Conservation (phyloP, 2,888 invertebrate genomes). For the Drosophila kanekoi region DNA sequence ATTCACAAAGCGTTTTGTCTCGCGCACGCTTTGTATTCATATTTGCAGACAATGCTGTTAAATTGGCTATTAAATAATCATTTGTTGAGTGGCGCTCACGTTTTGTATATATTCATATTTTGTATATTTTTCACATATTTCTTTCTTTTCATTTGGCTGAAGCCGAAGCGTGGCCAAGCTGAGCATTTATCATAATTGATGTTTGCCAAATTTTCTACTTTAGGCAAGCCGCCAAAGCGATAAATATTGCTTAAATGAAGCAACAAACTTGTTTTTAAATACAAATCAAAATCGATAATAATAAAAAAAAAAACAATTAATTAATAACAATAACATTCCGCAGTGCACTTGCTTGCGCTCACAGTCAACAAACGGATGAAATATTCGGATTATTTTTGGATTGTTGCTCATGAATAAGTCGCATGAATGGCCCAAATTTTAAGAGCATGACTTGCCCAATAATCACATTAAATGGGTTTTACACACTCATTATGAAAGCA, state of each 20-base stretch:
- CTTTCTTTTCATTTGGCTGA: slow-evolving; percentile 32
- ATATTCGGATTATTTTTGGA: slow-evolving; percentile 19
- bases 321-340: slow-evolving; percentile 31
- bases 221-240: slow-evolving; percentile 1
- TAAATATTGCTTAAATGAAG: slow-evolving; percentile 36
- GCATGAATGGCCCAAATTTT: slow-evolving; percentile 32
- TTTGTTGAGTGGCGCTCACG: slow-evolving; percentile 59
- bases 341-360: slow-evolving; percentile 50
- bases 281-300: neutral
- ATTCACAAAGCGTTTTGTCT: slow-evolving; percentile 12
- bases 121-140: neutral
- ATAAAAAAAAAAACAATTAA: slow-evolving; percentile 14
- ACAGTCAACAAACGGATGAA: slow-evolving; percentile 7
- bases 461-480: slow-evolving; percentile 32
- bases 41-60: slow-evolving; percentile 61
- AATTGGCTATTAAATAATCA: slow-evolving; percentile 75
- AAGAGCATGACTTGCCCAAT: slow-evolving; percentile 47
- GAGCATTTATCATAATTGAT: slow-evolving; percentile 28
- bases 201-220: slow-evolving; percentile 10
- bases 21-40: slow-evolving; percentile 36
- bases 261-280: slow-evolving; percentile 13
- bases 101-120: slow-evolving; percentile 19
- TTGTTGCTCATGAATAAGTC: slow-evolving; percentile 21
- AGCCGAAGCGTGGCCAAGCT: slow-evolving; percentile 59
- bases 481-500: slow-evolving; percentile 30